A percentile compares a stretch with the other conserved stretches of the same genome.
phyloP scores from a whole-genome alignment of 2,113 vertebrate genomes.

The Aphyosemion australe region DNA sequence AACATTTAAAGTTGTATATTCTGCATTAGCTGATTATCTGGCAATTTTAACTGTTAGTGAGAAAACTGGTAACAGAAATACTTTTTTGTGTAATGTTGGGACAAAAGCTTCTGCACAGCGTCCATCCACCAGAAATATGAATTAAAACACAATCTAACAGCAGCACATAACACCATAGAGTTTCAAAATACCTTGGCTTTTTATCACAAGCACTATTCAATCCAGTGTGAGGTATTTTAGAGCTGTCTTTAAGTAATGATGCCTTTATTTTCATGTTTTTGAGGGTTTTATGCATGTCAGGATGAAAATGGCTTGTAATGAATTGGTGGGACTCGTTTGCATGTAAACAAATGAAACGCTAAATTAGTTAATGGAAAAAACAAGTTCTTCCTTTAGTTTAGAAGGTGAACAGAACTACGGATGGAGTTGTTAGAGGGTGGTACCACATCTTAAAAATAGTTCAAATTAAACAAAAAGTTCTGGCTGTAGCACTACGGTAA shows the following conservation, averaged over 20 bases:
- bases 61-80: no score
- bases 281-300: slow-evolving; percentile 12
- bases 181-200: background rate
- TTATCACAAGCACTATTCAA: slow-evolving; percentile 39
- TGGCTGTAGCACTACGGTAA: slow-evolving; percentile 64
- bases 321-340: background rate
- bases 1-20: no score
- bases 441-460: slow-evolving; percentile 48
- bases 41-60: no score
- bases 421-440: slow-evolving; percentile 72
- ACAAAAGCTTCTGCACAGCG: no score
- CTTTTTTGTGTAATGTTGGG: no score
- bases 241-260: slow-evolving; percentile 14
- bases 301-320: slow-evolving; percentile 22
- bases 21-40: no score
- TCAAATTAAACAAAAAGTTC: slow-evolving; percentile 17
- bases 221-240: background rate
- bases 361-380: background rate
- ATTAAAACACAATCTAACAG: no score
- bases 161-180: no score
- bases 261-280: no score
- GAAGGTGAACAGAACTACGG: slow-evolving; percentile 40
- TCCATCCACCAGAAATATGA: no score
- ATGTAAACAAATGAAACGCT: background rate
- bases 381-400: background rate